Base-by-base conservation (phyloP, 2,797 vertebrate genomes). In the Numenius phaeopus region DNA sequence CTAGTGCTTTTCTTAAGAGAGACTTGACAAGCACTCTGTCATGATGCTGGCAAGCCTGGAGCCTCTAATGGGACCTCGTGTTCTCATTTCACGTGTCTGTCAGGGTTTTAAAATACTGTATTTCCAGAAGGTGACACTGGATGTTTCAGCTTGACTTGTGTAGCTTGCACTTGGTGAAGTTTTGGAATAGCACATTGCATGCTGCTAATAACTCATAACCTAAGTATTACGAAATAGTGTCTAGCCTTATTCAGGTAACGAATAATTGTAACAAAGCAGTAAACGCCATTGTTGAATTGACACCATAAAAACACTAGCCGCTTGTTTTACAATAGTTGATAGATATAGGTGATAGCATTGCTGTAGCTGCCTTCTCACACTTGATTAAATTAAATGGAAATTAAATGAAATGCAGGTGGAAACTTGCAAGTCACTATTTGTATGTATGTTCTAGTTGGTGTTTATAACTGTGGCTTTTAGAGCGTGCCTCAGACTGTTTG, bases 31-130 rank as follows among this genome's bases (percentile, higher is more conserved):
- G 42, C 78, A 34, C 64, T 92, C 47, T 83, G 79, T 89, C 79
- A 67, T 65, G 23, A n/a, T 87, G 61, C 91, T 96, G 94, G 75
- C 92, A 92, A 77, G 73, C 62, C 46, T 39, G n/a, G 49, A 73
- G 70, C 61, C 64, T 94, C 30, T 55, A 29, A 57, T 66, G 32
- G 72, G 73, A 40, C 61, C 52, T 72, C 0, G 3, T 85, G 62
- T 90, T 83, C 88, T 91, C 77, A 52, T 91, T 90, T 84, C 70
- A 55, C 0, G 0, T 88, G 62, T 58, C 80, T 79, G 24, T 69
- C 76, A 76, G 77, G 34, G 9, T 5, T 91, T 79, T 84, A 65
- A 77, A 79, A 54, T 79, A 58, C 47, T 58, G 4, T 44, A 8
- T 80, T 87, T 90, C 78, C 67, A 83, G 52, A 73, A 82, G 59